Evolutionary conservation across 2,797 vertebrate genomes (phyloP).

Genomic region (Sciurus carolinensis): DNA sequence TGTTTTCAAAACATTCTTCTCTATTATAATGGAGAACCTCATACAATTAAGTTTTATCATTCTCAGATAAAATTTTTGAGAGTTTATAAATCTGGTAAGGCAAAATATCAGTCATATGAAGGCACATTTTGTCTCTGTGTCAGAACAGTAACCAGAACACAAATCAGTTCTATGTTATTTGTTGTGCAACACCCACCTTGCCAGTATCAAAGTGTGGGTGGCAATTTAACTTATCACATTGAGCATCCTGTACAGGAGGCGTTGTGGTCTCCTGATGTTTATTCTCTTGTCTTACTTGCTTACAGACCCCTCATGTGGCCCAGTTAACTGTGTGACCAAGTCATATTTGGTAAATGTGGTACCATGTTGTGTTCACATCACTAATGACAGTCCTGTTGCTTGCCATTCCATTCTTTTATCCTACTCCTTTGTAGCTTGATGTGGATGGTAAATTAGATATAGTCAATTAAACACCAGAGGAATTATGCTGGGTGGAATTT

Average conservation of each 20-base stretch:
- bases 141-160: background rate
- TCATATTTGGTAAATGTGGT: background rate
- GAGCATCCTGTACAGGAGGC: background rate
- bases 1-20: background rate
- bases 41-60: background rate
- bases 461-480: background rate
- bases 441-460: background rate
- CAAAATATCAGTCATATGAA: background rate
- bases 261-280: background rate
- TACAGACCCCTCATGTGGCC: background rate
- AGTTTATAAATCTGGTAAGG: background rate
- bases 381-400: background rate
- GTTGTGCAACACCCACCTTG: background rate
- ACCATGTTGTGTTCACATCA: background rate
- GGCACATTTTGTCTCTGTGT: background rate
- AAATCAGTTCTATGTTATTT: background rate
- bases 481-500: background rate
- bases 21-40: background rate
- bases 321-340: background rate
- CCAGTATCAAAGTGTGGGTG: background rate
- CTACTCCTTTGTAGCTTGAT: background rate
- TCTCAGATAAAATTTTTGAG: background rate
- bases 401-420: background rate
- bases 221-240: background rate
- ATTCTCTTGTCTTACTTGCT: background rate